phyloP scores from a whole-genome alignment of 2,797 vertebrate genomes.

The Sphenopsis melanotis region DNA sequence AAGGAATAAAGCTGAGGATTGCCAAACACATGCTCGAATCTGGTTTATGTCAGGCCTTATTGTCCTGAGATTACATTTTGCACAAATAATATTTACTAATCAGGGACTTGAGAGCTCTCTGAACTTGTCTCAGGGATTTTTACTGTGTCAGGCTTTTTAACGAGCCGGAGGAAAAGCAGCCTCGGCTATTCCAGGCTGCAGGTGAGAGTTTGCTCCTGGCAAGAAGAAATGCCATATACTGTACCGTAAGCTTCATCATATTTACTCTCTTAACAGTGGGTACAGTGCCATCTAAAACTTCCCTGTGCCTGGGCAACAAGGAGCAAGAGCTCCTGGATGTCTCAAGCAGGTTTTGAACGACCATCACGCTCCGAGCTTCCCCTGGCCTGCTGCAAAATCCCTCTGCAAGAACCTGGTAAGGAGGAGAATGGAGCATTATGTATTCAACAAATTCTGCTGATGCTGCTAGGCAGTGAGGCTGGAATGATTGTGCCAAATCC shows the following conservation, averaged over 20 bases:
- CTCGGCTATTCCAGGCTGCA: background rate
- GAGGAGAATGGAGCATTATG: conserved; percentile 25
- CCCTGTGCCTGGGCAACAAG: background rate
- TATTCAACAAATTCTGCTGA: conserved; percentile 59
- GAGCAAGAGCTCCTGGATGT: background rate
- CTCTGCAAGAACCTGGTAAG: background rate
- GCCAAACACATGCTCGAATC: background rate
- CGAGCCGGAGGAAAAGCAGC: background rate
- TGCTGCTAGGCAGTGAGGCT: conserved; percentile 30
- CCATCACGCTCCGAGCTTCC: background rate
- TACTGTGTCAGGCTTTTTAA: background rate
- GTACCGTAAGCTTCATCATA: background rate
- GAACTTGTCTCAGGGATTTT: background rate
- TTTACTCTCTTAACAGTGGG: background rate
- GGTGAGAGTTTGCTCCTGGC: background rate
- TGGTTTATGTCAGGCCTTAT: background rate
- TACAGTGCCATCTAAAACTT: background rate
- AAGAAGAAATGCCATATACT: background rate
- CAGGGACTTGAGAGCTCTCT: background rate
- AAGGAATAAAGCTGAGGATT: background rate
- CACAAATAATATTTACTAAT: background rate
- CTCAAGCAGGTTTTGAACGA: background rate
- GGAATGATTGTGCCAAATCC: conserved; percentile 34
- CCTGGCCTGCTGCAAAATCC: conserved; percentile 18
- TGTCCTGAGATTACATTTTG: background rate